These are phyloP conservation scores for Equus quagga DNA, from an alignment of 2,113 vertebrate genomes.

Conservation along the genomic window DNA sequence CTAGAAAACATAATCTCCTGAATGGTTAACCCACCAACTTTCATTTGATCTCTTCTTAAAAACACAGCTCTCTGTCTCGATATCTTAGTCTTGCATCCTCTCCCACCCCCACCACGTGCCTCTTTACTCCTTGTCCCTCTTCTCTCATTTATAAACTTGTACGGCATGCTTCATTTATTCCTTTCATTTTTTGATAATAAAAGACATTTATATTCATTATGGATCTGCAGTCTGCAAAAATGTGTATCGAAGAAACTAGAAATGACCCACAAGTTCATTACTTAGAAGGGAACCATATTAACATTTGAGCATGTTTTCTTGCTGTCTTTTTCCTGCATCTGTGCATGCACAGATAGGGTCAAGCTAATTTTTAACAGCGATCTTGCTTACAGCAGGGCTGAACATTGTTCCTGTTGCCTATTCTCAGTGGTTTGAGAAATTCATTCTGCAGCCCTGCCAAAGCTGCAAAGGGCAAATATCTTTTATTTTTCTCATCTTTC, in stretches of 20 bases:
- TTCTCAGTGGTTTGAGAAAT: slow-evolving; percentile 63
- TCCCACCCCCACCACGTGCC: background rate
- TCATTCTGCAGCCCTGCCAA: slow-evolving; percentile 37
- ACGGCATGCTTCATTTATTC: background rate
- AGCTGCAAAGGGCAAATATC: slow-evolving; percentile 59
- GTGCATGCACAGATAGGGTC: accelerated
- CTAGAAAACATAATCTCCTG: background rate
- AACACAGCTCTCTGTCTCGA: background rate
- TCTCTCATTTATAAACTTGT: background rate
- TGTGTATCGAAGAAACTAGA: background rate
- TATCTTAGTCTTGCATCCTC: background rate
- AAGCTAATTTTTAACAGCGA: background rate
- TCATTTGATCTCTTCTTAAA: background rate
- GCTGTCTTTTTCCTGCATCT: background rate
- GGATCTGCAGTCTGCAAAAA: background rate
- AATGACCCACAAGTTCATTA: background rate
- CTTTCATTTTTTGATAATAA: background rate
- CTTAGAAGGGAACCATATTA: background rate
- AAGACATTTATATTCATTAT: background rate
- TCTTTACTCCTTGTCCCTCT: background rate
- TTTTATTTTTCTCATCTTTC: slow-evolving; percentile 29
- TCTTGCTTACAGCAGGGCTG: background rate
- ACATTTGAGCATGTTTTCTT: background rate
- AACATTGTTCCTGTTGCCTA: background rate
- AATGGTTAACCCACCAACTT: background rate